Conservation (phyloP, 1,140 invertebrate species). For the Drosophila arawakana region DNA sequence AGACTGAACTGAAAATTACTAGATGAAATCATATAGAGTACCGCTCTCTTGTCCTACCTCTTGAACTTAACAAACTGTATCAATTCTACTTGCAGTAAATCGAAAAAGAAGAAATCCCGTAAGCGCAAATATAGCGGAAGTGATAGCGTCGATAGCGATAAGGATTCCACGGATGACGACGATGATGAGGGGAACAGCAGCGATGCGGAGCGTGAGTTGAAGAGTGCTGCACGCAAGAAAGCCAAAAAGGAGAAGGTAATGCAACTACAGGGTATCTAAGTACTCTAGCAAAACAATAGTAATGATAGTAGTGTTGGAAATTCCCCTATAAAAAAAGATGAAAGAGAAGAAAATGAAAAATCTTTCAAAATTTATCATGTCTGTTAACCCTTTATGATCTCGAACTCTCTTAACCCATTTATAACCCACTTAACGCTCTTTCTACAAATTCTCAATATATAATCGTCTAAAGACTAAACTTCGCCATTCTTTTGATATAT, state of each 20-base stretch:
- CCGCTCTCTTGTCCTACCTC: neutral
- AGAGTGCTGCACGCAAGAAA: slow-evolving; percentile 80
- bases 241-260: slow-evolving; percentile 87
- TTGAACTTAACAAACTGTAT: slow-evolving; percentile 2
- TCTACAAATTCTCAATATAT: slow-evolving; percentile 29
- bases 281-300: neutral
- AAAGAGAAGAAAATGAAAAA: slow-evolving; percentile 3
- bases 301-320: slow-evolving; percentile 1
- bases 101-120: slow-evolving; percentile 86
- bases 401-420: slow-evolving; percentile 23
- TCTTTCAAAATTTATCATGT: slow-evolving; percentile 11
- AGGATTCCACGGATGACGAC: slow-evolving; percentile 84
- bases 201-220: slow-evolving; percentile 84
- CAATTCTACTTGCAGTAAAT: slow-evolving; percentile 81
- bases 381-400: slow-evolving; percentile 21
- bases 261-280: slow-evolving; percentile 21
- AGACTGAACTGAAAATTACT: slow-evolving; percentile 9
- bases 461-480: slow-evolving; percentile 17
- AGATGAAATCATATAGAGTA: slow-evolving; percentile 3
- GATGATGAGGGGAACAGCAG: slow-evolving; percentile 84
- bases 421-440: slow-evolving; percentile 21
- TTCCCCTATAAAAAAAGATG: neutral
- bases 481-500: neutral
- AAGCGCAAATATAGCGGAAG: slow-evolving; percentile 81
- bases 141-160: slow-evolving; percentile 77